Evolutionary conservation across 1,140 invertebrate species (phyloP).

Genomic region (Drosophila navojoa): DNA sequence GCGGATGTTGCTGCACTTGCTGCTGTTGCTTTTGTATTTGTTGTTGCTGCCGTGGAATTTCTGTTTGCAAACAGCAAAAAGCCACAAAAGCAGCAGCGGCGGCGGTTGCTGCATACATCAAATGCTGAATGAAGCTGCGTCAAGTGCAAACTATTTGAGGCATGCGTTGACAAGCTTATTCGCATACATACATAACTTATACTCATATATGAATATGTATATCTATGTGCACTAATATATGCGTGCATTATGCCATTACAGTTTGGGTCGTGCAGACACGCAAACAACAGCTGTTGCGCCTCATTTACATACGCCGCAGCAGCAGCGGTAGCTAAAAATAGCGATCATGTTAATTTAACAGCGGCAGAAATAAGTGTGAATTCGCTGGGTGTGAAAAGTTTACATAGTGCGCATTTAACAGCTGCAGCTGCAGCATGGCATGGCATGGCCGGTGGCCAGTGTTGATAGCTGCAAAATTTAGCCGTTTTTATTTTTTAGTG

Average conservation of each 20-base stretch:
- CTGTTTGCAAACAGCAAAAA: slow-evolving; percentile 45
- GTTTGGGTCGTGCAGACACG: slow-evolving; percentile 9
- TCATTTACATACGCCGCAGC: slow-evolving; percentile 26
- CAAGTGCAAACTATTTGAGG: slow-evolving; percentile 24
- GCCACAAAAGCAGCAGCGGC: slow-evolving; percentile 21
- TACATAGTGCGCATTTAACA: slow-evolving; percentile 11
- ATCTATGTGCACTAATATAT: neutral
- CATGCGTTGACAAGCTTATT: slow-evolving; percentile 7
- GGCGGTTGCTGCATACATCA: slow-evolving; percentile 15
- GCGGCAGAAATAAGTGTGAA: neutral
- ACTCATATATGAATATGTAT: neutral
- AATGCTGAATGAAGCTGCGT: slow-evolving; percentile 29
- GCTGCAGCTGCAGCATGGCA: slow-evolving; percentile 27
- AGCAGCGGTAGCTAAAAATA: slow-evolving; percentile 38
- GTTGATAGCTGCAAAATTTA: neutral
- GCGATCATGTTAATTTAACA: slow-evolving; percentile 48
- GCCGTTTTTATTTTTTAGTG: neutral
- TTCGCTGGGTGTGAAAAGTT: neutral
- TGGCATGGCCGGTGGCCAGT: neutral
- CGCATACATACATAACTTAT: neutral
- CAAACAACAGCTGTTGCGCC: slow-evolving; percentile 44
- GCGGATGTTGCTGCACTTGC: slow-evolving; percentile 50
- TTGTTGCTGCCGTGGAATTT: slow-evolving; percentile 37
- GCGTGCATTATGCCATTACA: neutral
- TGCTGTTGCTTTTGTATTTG: slow-evolving; percentile 14